Conservation (phyloP, 2,888 invertebrate species). For the Lucinisca nassula region DNA sequence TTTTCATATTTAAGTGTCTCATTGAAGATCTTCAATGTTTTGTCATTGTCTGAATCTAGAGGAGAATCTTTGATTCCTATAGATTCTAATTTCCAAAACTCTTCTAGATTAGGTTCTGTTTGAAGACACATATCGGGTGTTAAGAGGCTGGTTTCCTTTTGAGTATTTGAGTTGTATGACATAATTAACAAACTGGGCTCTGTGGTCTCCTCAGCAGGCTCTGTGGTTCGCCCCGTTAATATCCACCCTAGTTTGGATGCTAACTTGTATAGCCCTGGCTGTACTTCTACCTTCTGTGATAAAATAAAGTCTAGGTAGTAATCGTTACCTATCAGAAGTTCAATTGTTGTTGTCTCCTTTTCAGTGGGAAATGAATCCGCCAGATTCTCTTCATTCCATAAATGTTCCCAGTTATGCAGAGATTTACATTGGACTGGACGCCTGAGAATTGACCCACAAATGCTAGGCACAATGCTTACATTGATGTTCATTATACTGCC, state of each 20-base stretch:
- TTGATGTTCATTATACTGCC: slow-evolving; percentile 1
- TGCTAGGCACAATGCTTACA: slow-evolving; percentile 5
- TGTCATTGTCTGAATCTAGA: slow-evolving; percentile 3
- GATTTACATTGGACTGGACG: neutral
- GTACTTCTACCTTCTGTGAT: slow-evolving; percentile 12
- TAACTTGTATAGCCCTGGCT: slow-evolving; percentile 12
- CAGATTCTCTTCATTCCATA: slow-evolving; percentile 5
- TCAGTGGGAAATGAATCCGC: neutral
- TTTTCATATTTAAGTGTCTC: slow-evolving; percentile 21
- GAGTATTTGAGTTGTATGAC: neutral
- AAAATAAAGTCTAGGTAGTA: slow-evolving; percentile 17
- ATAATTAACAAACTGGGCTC: neutral
- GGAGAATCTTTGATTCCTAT: neutral
- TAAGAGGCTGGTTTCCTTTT: neutral
- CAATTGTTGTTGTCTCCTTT: slow-evolving; percentile 8
- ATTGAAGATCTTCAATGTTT: neutral
- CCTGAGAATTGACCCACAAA: neutral
- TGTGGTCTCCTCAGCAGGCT: neutral
- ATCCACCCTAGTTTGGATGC: slow-evolving; percentile 14
- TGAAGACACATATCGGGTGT: neutral
- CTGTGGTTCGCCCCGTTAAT: neutral
- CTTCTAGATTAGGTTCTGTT: slow-evolving; percentile 11
- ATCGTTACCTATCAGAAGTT: slow-evolving; percentile 27
- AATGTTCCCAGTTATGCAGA: slow-evolving; percentile 8
- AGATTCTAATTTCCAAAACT: neutral